Evolutionary conservation across 1,140 invertebrate species (phyloP), one percentile per base, ranked within the genome.

Genomic region (Drosophila sproati): DNA sequence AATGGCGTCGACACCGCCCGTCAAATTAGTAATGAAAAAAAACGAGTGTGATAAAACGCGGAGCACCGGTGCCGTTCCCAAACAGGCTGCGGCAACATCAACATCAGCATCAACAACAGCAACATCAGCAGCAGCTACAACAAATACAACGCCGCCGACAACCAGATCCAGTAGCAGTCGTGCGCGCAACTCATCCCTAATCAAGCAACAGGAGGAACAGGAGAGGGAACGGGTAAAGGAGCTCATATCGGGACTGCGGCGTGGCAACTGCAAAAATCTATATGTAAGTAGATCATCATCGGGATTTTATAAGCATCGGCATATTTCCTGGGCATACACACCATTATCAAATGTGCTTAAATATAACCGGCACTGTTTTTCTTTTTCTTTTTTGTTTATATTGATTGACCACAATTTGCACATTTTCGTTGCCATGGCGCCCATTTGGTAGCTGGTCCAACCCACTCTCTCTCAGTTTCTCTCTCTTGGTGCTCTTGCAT

Each of bases 1-100:
- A 37, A 91, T 91, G 79, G 72, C 80, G 57, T 80, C 82, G 72
- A 60, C 60, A 69, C 59, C 66, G 47, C 88, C 80, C 54, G 54
- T 59, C 32, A 81, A 88, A 51, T 32, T 64, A 50, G 64, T 62
- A 43, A 68, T 66, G 56, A 87, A 80, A 50, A 79, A 77, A 50
- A 76, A 74, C 48, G 82, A 67, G 2, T 50, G 43, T 66, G 73
- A 67, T n/a, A 56, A 51, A 32, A 60, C 31, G 51, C 73, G 77
- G 51, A 74, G 61, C 59, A 82, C 78, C 28, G 79, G 79, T 39
- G 77, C 79, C 7, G 77, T 82, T 29, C 79, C 79, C 10, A 82
- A 82, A 31, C 73, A 76, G 60, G 48, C 50, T 35, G 31, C 45
- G 43, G 20, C 34, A 6, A 7, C 47, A 41, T 34, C 80, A 60